These are phyloP conservation scores for Tridacna gigas DNA, from an alignment of 2,888 invertebrate species.

Conservation along the genomic window DNA sequence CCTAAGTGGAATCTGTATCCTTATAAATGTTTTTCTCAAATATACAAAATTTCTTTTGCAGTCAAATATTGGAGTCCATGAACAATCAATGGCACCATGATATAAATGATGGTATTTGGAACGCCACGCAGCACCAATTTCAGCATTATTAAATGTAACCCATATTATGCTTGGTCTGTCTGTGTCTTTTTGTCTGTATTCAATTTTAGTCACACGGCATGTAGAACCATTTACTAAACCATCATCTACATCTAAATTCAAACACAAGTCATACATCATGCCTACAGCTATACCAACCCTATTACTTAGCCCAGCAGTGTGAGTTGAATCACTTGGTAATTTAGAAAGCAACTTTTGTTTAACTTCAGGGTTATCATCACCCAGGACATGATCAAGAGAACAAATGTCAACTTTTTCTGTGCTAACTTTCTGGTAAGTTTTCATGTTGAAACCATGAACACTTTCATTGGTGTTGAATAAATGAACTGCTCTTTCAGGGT, in stretches of 20 bases:
- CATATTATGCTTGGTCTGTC: constrained; percentile 1
- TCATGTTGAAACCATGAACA: not conserved
- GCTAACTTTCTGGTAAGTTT: not conserved
- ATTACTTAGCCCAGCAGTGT: not conserved
- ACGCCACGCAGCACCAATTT: not conserved
- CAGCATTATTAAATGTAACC: not conserved
- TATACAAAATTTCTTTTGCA: constrained; percentile 42
- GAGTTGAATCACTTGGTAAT: not conserved
- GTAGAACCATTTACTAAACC: constrained; percentile 21
- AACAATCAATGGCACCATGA: not conserved
- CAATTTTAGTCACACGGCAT: not conserved
- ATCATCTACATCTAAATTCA: constrained; percentile 12
- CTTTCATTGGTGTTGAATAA: not conserved
- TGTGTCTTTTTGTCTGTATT: not conserved
- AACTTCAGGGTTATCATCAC: not conserved
- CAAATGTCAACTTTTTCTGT: constrained; percentile 3
- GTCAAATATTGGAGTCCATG: constrained; percentile 57
- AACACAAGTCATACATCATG: not conserved
- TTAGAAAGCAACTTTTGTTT: not conserved
- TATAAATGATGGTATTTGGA: not conserved
- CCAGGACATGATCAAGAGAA: not conserved
- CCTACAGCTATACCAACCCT: not conserved
- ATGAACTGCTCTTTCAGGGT: not conserved
- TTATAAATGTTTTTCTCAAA: constrained; percentile 35
- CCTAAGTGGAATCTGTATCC: constrained; percentile 51